Evolutionary conservation across 2,888 invertebrate genomes (phyloP), one percentile per base, ranked within the genome.

Genomic region (Volucella zonaria): DNA sequence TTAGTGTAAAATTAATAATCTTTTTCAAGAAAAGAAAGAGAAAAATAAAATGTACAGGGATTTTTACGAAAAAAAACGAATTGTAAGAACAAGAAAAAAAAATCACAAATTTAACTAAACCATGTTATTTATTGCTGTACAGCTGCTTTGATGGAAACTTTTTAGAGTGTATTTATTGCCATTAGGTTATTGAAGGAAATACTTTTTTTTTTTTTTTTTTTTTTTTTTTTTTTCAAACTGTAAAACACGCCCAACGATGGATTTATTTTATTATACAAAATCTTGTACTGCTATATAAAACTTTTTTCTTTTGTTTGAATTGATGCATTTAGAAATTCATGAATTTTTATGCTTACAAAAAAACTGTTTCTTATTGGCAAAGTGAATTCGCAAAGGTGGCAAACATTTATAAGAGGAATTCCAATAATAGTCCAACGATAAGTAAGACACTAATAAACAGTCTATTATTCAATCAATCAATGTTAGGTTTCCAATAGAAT

Each of bases 241-340:
- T 67, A 76, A 58, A 83, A 80, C 80, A 83, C 80, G 83, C 75
- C 75, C 83, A 75, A 74, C 67, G 45, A 71, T 75, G 43, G 51
- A 54, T 43, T 47, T 66, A 49, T 58, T 15, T 54, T 59, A 71
- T 59, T 54, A 51, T 62, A 51, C 70, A 66, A 31, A 31, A 6
- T 71, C 56, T 81, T 58, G 52, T 66, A 52, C 70, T 70, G 76
- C 70, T 76, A 54, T 56, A 74, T 31, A 45, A n/a, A 62, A 51
- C 43, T 71, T 62, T 68, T 68, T 15, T 45, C 31, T 31, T 31
- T 31, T 31, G 31, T n/a, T 31, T n/a, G 47, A 31, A 18, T 45
- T 52, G 40, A 43, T 71, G 83, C 83, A 83, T 83, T 83, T 83
- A 83, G 45, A 52, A 73, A 61, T 43, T 38, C 4, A 3, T 47